Evolutionary conservation across 92 coral and sea anemone genomes (phyloP).

Genomic region (Blastomussa wellsi): DNA sequence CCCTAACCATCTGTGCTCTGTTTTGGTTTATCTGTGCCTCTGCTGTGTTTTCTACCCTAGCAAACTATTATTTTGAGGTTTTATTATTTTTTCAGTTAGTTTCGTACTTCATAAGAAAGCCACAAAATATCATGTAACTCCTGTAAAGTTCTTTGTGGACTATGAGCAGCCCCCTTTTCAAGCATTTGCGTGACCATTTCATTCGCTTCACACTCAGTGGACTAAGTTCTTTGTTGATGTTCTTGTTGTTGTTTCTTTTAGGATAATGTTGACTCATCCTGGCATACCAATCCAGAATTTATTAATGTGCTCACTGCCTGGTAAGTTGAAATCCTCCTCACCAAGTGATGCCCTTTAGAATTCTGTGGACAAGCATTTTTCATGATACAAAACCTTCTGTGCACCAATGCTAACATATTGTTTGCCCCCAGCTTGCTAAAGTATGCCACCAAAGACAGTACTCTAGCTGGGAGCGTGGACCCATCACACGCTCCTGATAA

Average conservation of each 20-base stretch:
- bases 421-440: constrained; percentile 66
- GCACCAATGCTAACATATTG: background rate
- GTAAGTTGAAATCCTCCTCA: constrained; percentile 43
- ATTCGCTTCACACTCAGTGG: too few relatives aligned
- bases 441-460: constrained; percentile 86
- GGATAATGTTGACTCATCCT: constrained; percentile 84
- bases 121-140: too few relatives aligned
- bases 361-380: background rate
- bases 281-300: constrained; percentile 87
- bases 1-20: too few relatives aligned
- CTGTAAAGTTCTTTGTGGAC: too few relatives aligned
- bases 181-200: too few relatives aligned
- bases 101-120: too few relatives aligned
- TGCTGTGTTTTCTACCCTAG: too few relatives aligned
- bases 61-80: too few relatives aligned
- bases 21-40: too few relatives aligned
- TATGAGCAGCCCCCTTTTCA: too few relatives aligned
- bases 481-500: constrained; percentile 78
- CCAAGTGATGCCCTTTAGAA: background rate
- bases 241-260: constrained; percentile 7
- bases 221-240: background rate
- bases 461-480: constrained; percentile 79
- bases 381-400: background rate
- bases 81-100: too few relatives aligned
- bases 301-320: constrained; percentile 86